phyloP scores from a whole-genome alignment of 1,140 invertebrate genomes.

The Saccostrea cuccullata region DNA sequence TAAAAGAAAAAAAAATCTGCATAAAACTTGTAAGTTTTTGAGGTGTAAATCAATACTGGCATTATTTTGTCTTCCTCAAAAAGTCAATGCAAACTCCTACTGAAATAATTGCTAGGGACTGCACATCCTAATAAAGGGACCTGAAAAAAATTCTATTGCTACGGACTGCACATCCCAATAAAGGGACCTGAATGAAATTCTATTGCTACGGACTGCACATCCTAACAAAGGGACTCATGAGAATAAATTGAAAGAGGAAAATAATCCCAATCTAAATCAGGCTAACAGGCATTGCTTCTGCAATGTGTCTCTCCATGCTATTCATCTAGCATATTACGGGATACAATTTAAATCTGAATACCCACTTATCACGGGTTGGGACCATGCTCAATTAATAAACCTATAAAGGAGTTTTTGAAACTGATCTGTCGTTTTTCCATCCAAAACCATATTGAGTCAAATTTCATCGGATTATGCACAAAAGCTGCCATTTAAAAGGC shows the following conservation, averaged over 20 bases:
- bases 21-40: too few species aligned
- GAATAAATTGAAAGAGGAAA: too few species aligned
- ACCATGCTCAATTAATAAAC: not conserved
- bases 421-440: not conserved
- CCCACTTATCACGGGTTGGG: not conserved
- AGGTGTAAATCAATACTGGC: too few species aligned
- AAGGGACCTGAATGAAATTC: too few species aligned
- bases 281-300: not conserved
- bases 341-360: not conserved
- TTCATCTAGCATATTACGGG: not conserved
- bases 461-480: conserved; percentile 20
- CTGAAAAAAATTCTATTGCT: too few species aligned
- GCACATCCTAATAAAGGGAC: too few species aligned
- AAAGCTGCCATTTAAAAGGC: conserved; percentile 23
- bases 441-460: conserved; percentile 10
- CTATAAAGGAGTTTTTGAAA: not conserved
- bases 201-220: too few species aligned
- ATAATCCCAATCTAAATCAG: not conserved
- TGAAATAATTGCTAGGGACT: too few species aligned
- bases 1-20: too few species aligned
- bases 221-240: too few species aligned
- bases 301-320: not conserved
- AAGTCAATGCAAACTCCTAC: not conserved
- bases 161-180: too few species aligned
- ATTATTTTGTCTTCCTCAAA: not conserved